These are phyloP conservation scores for Plagodis pulveraria DNA, from an alignment of 2,888 invertebrate genomes.

Conservation along the genomic window DNA sequence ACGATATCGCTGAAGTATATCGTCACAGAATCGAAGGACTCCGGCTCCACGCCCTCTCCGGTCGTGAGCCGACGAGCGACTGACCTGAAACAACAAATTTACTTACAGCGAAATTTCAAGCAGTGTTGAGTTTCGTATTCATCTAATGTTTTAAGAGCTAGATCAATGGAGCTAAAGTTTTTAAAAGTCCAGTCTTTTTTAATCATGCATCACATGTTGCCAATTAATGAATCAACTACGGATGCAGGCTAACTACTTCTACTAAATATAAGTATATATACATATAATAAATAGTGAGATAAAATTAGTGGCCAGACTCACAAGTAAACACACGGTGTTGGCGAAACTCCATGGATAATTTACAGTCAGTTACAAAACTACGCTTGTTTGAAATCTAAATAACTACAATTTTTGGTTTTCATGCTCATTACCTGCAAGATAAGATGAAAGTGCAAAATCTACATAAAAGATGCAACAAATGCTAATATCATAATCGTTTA, in stretches of 20 bases:
- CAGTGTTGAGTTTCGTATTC: not conserved
- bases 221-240: constrained; percentile 11
- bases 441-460: constrained; percentile 25
- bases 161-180: not conserved
- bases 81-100: constrained; percentile 67
- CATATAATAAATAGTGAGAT: not conserved
- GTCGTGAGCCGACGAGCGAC: constrained; percentile 94
- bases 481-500: constrained; percentile 38
- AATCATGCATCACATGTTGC: constrained; percentile 21
- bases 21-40: constrained; percentile 96
- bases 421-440: constrained; percentile 36
- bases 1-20: constrained; percentile 99
- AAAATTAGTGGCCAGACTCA: constrained; percentile 8
- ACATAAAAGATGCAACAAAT: constrained; percentile 28
- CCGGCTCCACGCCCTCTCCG: constrained; percentile 96
- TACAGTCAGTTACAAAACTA: not conserved
- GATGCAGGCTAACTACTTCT: constrained; percentile 17
- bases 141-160: not conserved
- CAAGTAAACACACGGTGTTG: constrained; percentile 5
- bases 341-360: not conserved
- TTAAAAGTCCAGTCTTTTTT: not conserved
- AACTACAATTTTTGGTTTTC: constrained; percentile 26
- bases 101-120: not conserved
- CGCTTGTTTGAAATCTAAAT: not conserved
- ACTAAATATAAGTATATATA: not conserved